Evolutionary conservation across 2,113 vertebrate species (phyloP).

Genomic region (Irena cyanogastra): DNA sequence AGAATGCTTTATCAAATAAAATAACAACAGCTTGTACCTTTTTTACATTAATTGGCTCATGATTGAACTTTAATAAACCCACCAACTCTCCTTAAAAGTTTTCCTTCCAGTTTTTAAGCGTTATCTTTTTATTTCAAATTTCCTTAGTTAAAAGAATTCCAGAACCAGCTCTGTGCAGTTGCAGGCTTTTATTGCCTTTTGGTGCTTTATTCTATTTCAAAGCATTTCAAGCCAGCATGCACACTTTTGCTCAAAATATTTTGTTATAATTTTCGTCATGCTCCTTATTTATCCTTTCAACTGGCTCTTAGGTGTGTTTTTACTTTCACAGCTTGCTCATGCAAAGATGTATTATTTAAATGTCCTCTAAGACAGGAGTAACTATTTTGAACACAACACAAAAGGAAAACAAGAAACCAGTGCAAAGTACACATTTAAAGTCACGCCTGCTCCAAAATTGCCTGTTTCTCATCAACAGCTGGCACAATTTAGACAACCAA

Average conservation of each 20-base stretch:
- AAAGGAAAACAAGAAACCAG: background rate
- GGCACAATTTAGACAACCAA: background rate
- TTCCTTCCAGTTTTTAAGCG: background rate
- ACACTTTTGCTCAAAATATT: background rate
- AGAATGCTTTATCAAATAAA: constrained; percentile 15
- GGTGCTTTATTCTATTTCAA: background rate
- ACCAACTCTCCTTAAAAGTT: background rate
- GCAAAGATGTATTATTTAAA: background rate
- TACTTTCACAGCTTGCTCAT: background rate
- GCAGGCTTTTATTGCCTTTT: background rate
- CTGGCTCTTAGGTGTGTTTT: background rate
- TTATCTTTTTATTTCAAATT: background rate
- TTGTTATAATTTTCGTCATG: background rate
- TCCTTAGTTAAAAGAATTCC: background rate
- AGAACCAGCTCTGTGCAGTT: background rate
- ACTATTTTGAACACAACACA: background rate
- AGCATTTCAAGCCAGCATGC: background rate
- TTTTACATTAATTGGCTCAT: constrained; percentile 25
- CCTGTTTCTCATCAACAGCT: background rate
- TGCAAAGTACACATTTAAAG: background rate
- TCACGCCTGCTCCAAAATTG: background rate
- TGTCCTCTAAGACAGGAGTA: background rate
- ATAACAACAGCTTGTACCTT: constrained; percentile 19
- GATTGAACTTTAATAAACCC: constrained; percentile 29
- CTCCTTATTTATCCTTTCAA: background rate